These are phyloP conservation scores for Aurelia aurita DNA, from an alignment of 30 jellyfish, hydroid and myxozoan genomes.

Conservation along the genomic window DNA sequence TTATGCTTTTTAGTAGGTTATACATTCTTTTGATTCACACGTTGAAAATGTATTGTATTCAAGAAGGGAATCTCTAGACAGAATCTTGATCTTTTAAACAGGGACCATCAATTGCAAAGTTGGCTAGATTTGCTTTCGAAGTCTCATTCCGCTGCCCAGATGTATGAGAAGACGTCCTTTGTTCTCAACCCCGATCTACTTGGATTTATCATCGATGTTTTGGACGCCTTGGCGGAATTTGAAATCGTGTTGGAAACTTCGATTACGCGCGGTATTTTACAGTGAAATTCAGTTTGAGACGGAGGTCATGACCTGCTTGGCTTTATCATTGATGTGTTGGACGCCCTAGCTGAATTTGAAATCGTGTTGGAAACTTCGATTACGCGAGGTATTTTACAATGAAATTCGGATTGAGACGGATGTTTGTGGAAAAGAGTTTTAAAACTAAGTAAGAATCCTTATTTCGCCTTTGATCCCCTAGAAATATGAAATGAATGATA, in stretches of 20 bases:
- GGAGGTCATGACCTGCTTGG: slow-evolving; percentile 11
- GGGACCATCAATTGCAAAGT: slow-evolving; percentile 83
- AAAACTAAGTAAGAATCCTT: too few species aligned
- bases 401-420: too few species aligned
- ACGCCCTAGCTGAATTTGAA: slow-evolving; percentile 84
- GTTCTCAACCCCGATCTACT: slow-evolving; percentile 60
- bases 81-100: slow-evolving; percentile 29
- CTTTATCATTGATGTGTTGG: slow-evolving; percentile 77
- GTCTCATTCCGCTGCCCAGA: slow-evolving; percentile 70
- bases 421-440: background rate
- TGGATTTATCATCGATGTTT: slow-evolving; percentile 72
- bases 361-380: slow-evolving; percentile 90
- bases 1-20: too few species aligned
- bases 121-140: slow-evolving; percentile 79
- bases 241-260: slow-evolving; percentile 83
- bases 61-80: background rate
- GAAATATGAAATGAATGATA: too few species aligned
- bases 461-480: too few species aligned
- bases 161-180: slow-evolving; percentile 87
- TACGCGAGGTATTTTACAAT: slow-evolving; percentile 71
- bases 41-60: background rate
- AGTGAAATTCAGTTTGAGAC: too few species aligned
- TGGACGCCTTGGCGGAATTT: slow-evolving; percentile 87
- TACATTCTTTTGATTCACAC: background rate
- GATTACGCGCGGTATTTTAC: slow-evolving; percentile 82